These are phyloP conservation scores for Steatocranus sp. DNA, from an alignment of 2,797 vertebrate genomes.

Conservation along the genomic window DNA sequence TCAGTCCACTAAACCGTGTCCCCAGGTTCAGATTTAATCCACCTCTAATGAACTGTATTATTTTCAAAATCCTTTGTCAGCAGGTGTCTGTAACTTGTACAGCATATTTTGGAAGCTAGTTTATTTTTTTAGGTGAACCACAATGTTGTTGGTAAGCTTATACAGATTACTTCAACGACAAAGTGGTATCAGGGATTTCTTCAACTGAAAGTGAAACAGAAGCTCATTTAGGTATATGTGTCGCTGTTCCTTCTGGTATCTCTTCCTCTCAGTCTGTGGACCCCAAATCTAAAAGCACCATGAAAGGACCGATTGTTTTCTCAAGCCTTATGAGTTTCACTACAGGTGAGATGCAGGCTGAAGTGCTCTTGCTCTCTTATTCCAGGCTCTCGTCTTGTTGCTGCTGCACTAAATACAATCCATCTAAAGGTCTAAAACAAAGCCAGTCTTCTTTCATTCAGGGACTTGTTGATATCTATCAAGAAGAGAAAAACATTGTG, in stretches of 20 bases:
- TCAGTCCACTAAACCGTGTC: conserved; percentile 13
- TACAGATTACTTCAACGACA: neutral
- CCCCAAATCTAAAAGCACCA: conserved; percentile 9
- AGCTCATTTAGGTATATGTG: neutral
- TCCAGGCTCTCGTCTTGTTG: conserved; percentile 35
- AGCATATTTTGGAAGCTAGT: neutral
- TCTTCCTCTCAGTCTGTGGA: conserved; percentile 2
- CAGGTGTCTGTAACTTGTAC: neutral
- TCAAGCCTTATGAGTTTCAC: conserved; percentile 47
- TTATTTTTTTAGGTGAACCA: neutral
- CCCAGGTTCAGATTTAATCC: conserved; percentile 30
- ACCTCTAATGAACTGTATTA: conserved; percentile 21
- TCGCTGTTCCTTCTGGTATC: neutral
- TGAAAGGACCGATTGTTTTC: conserved; percentile 68
- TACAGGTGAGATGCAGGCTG: conserved; percentile 54
- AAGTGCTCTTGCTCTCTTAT: conserved; percentile 37
- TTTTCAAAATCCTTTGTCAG: neutral
- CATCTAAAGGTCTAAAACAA: conserved; percentile 22
- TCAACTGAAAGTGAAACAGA: neutral
- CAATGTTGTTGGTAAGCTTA: neutral
- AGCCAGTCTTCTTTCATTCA: conserved; percentile 9
- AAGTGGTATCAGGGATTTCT: neutral
- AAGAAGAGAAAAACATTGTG: neutral
- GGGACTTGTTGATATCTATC: neutral
- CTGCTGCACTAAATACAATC: conserved; percentile 19